Conservation (phyloP, 2,888 invertebrate species). For the Acrobeloides nanus region DNA sequence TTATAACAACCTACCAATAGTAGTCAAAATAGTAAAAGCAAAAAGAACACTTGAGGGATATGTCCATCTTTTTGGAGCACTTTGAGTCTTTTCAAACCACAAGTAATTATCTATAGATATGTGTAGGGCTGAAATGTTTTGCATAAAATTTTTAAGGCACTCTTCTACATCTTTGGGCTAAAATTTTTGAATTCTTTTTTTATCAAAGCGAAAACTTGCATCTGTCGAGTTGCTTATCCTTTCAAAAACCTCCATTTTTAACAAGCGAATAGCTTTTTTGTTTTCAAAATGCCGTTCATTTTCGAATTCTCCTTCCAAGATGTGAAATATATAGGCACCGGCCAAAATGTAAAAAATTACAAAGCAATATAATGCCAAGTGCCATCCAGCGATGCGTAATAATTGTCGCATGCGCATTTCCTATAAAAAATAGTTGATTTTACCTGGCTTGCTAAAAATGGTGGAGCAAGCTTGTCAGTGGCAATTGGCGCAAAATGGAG, state of each 20-base stretch:
- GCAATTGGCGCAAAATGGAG: too few relatives aligned
- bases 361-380: constrained; percentile 42
- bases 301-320: constrained; percentile 44
- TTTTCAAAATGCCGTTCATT: constrained; percentile 32
- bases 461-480: too few relatives aligned
- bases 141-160: constrained; percentile 31
- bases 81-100: constrained; percentile 29
- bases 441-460: constrained; percentile 4
- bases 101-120: constrained; percentile 45
- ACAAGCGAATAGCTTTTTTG: constrained; percentile 16
- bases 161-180: constrained; percentile 34
- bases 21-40: constrained; percentile 49
- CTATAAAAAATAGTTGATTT: constrained; percentile 4
- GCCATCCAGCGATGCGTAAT: constrained; percentile 38
- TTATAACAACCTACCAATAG: constrained; percentile 34
- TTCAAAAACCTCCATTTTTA: constrained; percentile 30
- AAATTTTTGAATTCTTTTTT: constrained; percentile 9
- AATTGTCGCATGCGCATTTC: constrained; percentile 33
- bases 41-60: constrained; percentile 44
- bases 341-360: constrained; percentile 42
- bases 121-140: constrained; percentile 37
- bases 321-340: constrained; percentile 42
- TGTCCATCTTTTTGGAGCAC: constrained; percentile 43
- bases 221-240: constrained; percentile 27
- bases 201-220: constrained; percentile 17